Conservation (phyloP, 2,113 vertebrate species). For the Cariama cristata region DNA sequence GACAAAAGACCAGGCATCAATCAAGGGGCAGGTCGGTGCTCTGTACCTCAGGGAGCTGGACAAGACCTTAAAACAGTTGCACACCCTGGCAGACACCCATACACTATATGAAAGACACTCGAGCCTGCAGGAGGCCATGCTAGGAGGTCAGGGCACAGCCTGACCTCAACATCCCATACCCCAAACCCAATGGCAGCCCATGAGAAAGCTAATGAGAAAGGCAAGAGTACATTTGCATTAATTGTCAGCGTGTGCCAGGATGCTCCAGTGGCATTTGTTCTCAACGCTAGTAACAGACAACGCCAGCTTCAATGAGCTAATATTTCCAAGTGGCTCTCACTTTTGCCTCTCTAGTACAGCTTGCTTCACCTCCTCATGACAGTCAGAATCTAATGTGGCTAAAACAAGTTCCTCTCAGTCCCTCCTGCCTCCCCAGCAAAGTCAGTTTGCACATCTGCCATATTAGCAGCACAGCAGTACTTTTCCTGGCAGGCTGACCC, state of each 20-base stretch:
- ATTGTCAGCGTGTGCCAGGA: neutral
- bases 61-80: neutral
- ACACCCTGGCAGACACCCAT: neutral
- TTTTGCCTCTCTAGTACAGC: neutral
- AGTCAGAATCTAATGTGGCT: neutral
- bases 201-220: neutral
- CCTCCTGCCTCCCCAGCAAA: neutral
- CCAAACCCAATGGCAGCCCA: neutral
- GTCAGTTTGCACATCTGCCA: neutral
- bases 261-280: neutral
- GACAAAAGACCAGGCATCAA: neutral
- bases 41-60: neutral
- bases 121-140: neutral
- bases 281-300: neutral
- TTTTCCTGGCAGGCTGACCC: neutral
- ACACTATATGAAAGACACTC: neutral
- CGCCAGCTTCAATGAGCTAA: neutral
- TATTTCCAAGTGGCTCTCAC: neutral
- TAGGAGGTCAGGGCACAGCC: neutral
- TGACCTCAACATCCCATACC: neutral
- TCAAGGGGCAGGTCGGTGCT: neutral
- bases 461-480: neutral
- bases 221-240: neutral
- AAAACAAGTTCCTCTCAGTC: neutral
- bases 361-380: neutral